A percentile compares a stretch with the other conserved stretches of the same genome.
These are phyloP conservation scores for Neoscelio sp. DNA, from an alignment of 2,888 invertebrate species.

Conservation along the genomic window DNA sequence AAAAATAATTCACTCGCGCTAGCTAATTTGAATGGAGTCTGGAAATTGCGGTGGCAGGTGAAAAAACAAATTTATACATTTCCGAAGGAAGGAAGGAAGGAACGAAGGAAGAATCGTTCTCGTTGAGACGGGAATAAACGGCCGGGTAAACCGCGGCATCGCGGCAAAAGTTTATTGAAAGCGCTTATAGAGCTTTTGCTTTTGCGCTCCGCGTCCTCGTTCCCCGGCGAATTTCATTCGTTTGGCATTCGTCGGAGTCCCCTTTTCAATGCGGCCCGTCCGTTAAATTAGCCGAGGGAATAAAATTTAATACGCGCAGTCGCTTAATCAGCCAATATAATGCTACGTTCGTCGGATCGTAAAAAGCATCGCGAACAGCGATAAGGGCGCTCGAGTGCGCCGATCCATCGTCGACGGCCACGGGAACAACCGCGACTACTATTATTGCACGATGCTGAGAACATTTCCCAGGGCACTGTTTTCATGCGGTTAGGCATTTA, in stretches of 20 bases:
- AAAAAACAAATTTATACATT: slow-evolving; percentile 40
- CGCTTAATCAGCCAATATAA: slow-evolving; percentile 56
- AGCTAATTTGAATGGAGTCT: slow-evolving; percentile 48
- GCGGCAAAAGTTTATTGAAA: slow-evolving; percentile 40
- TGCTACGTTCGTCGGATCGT: slow-evolving; percentile 37
- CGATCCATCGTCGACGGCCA: background rate
- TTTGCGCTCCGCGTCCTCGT: slow-evolving; percentile 28
- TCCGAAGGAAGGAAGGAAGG: slow-evolving; percentile 21
- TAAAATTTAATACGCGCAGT: slow-evolving; percentile 59
- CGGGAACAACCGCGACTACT: slow-evolving; percentile 2
- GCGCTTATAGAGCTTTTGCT: slow-evolving; percentile 18
- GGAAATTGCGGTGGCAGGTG: slow-evolving; percentile 22
- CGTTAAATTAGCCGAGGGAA: slow-evolving; percentile 64
- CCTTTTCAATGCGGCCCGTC: slow-evolving; percentile 52
- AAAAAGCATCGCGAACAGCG: slow-evolving; percentile 13
- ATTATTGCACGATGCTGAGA: background rate
- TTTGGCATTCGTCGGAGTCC: slow-evolving; percentile 28
- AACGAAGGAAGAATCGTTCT: background rate
- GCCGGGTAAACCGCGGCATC: background rate
- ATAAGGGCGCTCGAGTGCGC: slow-evolving; percentile 12
- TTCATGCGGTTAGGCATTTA: background rate
- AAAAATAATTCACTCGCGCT: slow-evolving; percentile 25
- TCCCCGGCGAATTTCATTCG: slow-evolving; percentile 57
- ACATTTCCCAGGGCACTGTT: slow-evolving; percentile 7
- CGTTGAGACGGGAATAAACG: slow-evolving; percentile 6